Conservation (phyloP, 2,113 vertebrate genomes). For the Porphyrio hochstetteri region DNA sequence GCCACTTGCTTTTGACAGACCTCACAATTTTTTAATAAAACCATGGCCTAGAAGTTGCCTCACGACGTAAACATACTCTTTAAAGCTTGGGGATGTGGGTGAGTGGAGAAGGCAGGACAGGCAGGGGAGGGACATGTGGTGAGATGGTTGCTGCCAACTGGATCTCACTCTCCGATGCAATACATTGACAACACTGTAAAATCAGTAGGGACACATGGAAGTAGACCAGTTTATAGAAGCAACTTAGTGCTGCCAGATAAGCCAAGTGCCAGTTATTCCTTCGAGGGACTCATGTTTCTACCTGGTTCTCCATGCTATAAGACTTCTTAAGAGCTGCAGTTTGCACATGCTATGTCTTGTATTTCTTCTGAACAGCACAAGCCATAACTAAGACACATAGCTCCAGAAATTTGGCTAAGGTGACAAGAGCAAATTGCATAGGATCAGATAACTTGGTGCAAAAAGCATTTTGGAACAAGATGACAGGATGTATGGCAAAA, state of each 20-base stretch:
- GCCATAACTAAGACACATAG: neutral
- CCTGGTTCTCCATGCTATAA: neutral
- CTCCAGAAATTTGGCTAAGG: neutral
- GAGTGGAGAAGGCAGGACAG: neutral
- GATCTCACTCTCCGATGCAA: neutral
- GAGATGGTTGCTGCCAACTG: neutral
- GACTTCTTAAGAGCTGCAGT: neutral
- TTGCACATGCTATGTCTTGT: neutral
- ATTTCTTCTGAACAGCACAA: neutral
- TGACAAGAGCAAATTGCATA: neutral
- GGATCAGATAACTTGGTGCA: neutral
- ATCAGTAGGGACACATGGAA: neutral
- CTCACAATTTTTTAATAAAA: neutral
- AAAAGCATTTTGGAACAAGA: conserved; percentile 8
- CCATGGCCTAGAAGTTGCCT: neutral
- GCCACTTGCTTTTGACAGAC: neutral
- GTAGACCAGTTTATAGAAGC: neutral
- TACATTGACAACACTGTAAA: neutral
- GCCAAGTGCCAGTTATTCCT: neutral
- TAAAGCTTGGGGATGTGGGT: neutral
- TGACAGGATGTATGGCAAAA: neutral
- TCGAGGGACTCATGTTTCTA: neutral
- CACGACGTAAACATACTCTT: neutral
- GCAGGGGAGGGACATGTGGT: neutral
- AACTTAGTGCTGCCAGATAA: neutral